Evolutionary conservation across 92 coral and sea anemone species (phyloP).

Genomic region (Epizoanthus fatuus): DNA sequence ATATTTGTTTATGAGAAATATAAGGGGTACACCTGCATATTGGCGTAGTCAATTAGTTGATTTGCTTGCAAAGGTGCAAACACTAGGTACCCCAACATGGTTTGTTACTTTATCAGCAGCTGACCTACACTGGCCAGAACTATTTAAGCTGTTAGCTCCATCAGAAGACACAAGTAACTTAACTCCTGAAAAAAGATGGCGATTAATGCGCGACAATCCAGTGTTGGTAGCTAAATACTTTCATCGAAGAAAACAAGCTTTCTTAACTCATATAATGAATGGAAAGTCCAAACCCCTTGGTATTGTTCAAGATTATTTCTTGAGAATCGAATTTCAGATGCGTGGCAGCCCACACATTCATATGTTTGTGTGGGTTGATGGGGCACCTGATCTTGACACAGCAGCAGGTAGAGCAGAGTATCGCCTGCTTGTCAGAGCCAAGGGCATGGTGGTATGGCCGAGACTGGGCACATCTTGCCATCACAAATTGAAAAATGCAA

Average conservation of each 20-base stretch:
- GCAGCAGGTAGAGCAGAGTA: too few species aligned
- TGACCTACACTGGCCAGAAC: conserved; percentile 61
- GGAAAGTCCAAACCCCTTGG: conserved; percentile 61
- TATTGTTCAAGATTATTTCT: too few species aligned
- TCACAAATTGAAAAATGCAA: too few species aligned
- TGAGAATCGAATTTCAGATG: conserved; percentile 29
- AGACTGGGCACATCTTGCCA: too few species aligned
- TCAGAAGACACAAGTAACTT: conserved; percentile 22
- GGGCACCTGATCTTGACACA: conserved; percentile 55
- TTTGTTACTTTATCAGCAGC: conserved; percentile 71
- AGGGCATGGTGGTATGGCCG: too few species aligned
- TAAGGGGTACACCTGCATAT: conserved; percentile 66
- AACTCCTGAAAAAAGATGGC: conserved; percentile 30
- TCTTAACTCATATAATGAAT: conserved; percentile 47
- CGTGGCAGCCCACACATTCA: conserved; percentile 70
- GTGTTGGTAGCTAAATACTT: conserved; percentile 55
- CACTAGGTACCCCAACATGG: conserved; percentile 57
- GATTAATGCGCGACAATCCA: conserved; percentile 51
- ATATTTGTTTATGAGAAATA: conserved; percentile 51
- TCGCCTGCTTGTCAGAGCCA: too few species aligned
- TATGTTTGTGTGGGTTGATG: conserved; percentile 65
- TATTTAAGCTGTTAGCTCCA: conserved; percentile 25
- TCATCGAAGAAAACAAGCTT: conserved; percentile 55
- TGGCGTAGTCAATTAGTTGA: conserved; percentile 54
- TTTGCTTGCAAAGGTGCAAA: conserved; percentile 25